Conservation (phyloP, 1,140 invertebrate species). For the Andrena cerasifolii region DNA sequence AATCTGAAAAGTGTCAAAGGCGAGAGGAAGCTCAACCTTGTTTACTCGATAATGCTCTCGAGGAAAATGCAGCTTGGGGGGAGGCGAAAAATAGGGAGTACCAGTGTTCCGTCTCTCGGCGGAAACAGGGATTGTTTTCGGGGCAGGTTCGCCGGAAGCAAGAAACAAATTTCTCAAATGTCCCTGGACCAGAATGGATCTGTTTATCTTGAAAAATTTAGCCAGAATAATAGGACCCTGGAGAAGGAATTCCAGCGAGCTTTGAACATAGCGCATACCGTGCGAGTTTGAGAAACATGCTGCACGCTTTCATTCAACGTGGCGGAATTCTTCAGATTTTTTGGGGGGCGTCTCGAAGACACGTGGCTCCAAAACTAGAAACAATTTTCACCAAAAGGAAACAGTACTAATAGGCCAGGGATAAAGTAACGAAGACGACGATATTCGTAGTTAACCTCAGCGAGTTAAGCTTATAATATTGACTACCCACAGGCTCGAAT, state of each 20-base stretch:
- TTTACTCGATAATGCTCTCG: not conserved
- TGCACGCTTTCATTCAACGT: not conserved
- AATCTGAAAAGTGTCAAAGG: too few species aligned
- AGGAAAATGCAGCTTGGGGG: not conserved
- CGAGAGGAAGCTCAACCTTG: not conserved
- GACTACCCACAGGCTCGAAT: too few species aligned
- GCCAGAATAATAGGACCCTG: constrained; percentile 21
- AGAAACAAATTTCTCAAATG: constrained; percentile 32
- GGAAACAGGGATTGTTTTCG: not conserved
- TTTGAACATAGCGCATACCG: not conserved
- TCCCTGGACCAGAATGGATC: constrained; percentile 1
- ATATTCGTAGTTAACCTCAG: too few species aligned
- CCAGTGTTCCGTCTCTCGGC: not conserved
- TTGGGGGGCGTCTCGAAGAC: not conserved
- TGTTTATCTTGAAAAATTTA: constrained; percentile 48
- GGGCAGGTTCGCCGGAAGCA: constrained; percentile 7
- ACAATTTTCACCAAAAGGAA: too few species aligned
- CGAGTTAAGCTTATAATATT: too few species aligned
- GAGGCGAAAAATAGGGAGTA: not conserved
- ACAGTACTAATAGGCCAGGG: too few species aligned
- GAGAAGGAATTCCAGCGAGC: not conserved
- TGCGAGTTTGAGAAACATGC: not conserved
- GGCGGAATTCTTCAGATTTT: not conserved
- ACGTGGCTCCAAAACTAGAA: not conserved
- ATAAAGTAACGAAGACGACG: too few species aligned